Conservation (phyloP, 2,797 vertebrate species). For the Morelia viridis region DNA sequence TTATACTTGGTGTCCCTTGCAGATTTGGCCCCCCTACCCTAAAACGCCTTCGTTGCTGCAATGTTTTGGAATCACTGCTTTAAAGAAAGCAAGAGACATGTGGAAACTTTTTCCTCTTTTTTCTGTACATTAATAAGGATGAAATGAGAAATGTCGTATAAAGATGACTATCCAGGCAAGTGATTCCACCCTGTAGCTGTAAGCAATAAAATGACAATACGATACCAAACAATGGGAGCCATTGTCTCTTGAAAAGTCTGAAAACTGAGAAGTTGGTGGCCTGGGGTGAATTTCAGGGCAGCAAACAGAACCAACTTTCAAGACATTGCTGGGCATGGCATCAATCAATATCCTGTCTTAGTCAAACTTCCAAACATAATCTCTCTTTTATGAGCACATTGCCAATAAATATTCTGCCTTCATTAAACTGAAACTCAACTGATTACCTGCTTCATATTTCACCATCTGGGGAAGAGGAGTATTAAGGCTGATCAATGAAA, state of each 20-base stretch:
- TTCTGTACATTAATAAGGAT: constrained; percentile 47
- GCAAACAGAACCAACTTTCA: constrained; percentile 59
- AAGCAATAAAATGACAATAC: constrained; percentile 55
- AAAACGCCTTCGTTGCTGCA: background rate
- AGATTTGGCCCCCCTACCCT: background rate
- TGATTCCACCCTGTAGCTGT: constrained; percentile 35
- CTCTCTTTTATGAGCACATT: constrained; percentile 60
- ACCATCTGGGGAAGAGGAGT: constrained; percentile 46
- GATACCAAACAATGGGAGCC: constrained; percentile 58
- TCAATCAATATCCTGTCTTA: constrained; percentile 59
- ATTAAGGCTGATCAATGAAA: constrained; percentile 70
- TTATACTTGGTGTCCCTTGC: background rate
- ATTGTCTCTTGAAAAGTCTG: constrained; percentile 65
- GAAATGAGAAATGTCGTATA: constrained; percentile 30
- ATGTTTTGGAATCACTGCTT: background rate
- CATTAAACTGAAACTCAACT: constrained; percentile 34
- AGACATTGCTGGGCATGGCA: constrained; percentile 53
- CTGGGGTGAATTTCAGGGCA: constrained; percentile 68
- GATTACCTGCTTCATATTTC: constrained; percentile 34
- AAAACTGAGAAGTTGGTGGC: constrained; percentile 68
- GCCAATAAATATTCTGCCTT: constrained; percentile 54
- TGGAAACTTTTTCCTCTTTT: too few relatives aligned
- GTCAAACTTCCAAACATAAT: constrained; percentile 59
- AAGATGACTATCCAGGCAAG: constrained; percentile 26
- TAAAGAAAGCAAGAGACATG: constrained; percentile 24